These are phyloP conservation scores for Zoroaster sp. DNA, from an alignment of 53 echinoderm and acorn worm species.

Conservation along the genomic window DNA sequence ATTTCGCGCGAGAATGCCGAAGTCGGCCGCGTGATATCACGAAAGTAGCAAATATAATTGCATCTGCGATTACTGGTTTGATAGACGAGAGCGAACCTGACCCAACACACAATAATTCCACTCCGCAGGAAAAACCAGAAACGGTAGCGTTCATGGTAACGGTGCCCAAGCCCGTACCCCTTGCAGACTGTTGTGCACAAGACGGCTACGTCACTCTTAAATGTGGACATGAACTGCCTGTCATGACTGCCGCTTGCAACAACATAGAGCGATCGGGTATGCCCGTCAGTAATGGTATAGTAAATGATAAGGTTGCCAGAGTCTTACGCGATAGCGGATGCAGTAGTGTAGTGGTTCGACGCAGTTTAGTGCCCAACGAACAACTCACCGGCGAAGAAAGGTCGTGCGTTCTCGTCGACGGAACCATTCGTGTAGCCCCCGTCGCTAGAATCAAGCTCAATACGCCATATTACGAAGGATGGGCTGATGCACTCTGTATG, in stretches of 20 bases:
- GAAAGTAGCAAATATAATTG: not conserved
- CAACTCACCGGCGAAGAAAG: slow-evolving; percentile 35
- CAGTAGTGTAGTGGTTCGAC: not conserved
- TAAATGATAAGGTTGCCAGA: not conserved
- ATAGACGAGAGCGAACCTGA: not conserved
- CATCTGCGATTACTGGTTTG: not conserved
- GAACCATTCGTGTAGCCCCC: slow-evolving; percentile 7
- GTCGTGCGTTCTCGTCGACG: slow-evolving; percentile 10
- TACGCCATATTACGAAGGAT: slow-evolving; percentile 19
- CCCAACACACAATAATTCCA: too few species aligned
- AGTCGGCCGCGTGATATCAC: too few species aligned
- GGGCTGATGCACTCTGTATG: slow-evolving; percentile 22
- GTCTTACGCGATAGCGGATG: slow-evolving; percentile 55
- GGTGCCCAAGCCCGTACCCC: not conserved
- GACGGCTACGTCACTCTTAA: not conserved
- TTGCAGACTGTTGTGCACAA: not conserved
- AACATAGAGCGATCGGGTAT: not conserved
- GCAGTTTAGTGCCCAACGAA: not conserved
- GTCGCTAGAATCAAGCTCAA: not conserved
- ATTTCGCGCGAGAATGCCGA: not conserved
- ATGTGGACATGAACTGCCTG: slow-evolving; percentile 26
- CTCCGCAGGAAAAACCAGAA: not conserved
- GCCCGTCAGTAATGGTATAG: slow-evolving; percentile 15
- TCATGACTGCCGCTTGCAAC: slow-evolving; percentile 39
- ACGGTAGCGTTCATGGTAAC: slow-evolving; percentile 4